Base-by-base conservation (phyloP, 2,797 vertebrate species). In the Semaprochilodus insignis region DNA sequence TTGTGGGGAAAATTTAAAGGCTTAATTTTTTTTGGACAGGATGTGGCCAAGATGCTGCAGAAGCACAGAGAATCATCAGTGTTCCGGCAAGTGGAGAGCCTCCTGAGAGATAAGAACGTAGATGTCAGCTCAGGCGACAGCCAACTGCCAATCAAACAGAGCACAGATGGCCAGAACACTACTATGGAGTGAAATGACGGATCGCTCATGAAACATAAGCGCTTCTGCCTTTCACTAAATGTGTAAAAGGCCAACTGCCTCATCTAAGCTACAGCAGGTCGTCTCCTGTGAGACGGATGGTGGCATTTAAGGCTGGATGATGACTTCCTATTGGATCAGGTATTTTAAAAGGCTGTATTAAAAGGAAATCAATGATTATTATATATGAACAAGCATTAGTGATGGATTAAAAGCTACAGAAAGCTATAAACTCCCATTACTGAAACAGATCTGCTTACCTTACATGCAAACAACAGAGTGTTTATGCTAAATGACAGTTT, bases 21-120 rank as follows among this genome's bases (percentile, higher is more conserved):
- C n/a, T n/a, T n/a, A n/a, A n/a, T n/a, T n/a, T n/a, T 71, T n/a
- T 80, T 31, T 72, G 54, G 60, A 54, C 86, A 94, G 93, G 91
- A 92, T 25, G 60, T 85, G 17, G 78, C 79, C n/a, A 82, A 90
- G 70, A 82, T 91, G 36, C 74, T 87, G 60, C 91, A 81, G 87
- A 94, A 88, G 63, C 88, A 91, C 85, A 89, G 85, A 78, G 93
- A 93, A 72, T 85, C 87, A 15, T 83, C 90, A 78, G 82, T 92
- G 57, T 84, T 83, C 1, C 81, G 59, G 13, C 90, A 89, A 5
- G 83, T 91, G 14, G 92, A 96, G 81, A 89, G 89, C 71, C 80
- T 93, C 66, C 86, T 95, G 72, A 92, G 77, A 83, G 90, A 91
- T 31, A 88, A 87, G 44, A 84, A 90, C 55, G 52, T 83, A 34